These are phyloP conservation scores for Lasioglossum malachurum DNA, from an alignment of 2,888 invertebrate genomes.

Conservation along the genomic window DNA sequence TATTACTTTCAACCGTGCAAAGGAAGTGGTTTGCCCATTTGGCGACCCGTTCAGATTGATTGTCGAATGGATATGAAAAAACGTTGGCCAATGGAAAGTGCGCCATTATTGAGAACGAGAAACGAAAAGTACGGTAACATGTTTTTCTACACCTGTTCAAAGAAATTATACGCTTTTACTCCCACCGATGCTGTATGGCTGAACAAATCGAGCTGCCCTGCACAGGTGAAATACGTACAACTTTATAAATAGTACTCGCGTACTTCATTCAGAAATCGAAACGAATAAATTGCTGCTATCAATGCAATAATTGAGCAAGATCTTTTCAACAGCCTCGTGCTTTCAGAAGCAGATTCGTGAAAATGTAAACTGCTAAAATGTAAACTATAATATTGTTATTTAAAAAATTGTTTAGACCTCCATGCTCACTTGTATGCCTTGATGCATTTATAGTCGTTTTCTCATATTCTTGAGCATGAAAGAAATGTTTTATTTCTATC, in stretches of 20 bases:
- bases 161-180: background rate
- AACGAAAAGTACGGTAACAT: background rate
- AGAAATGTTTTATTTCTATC: too few relatives aligned
- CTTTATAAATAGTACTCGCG: background rate
- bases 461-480: too few relatives aligned
- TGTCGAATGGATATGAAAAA: constrained; percentile 8
- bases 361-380: background rate
- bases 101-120: background rate
- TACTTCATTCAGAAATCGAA: background rate
- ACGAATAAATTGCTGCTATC: background rate
- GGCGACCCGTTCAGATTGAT: background rate
- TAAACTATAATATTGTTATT: background rate
- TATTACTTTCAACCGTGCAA: constrained; percentile 19
- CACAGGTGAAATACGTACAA: background rate
- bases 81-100: background rate
- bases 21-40: constrained; percentile 15
- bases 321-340: background rate
- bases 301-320: background rate
- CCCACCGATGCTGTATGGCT: too few relatives aligned
- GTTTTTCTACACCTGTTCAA: background rate
- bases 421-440: too few relatives aligned
- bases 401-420: too few relatives aligned
- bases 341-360: background rate
- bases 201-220: background rate
- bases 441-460: too few relatives aligned